Evolutionary conservation across 2,888 invertebrate species (phyloP).

Genomic region (Candidula unifasciata): DNA sequence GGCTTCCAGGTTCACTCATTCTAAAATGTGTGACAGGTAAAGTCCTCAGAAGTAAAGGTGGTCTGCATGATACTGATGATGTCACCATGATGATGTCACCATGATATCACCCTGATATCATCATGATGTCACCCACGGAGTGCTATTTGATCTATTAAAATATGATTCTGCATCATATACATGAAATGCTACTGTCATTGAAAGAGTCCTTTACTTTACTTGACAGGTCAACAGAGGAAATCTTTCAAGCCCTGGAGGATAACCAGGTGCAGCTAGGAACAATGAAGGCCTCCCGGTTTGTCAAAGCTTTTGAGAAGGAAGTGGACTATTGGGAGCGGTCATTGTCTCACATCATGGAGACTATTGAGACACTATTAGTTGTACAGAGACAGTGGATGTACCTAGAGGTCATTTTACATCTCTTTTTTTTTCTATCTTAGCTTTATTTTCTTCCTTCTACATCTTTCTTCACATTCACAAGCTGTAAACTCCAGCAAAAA

Average conservation of each 20-base stretch:
- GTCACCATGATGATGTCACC: too few relatives aligned
- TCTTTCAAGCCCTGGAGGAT: constrained; percentile 88
- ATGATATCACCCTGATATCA: too few relatives aligned
- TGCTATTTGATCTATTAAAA: too few relatives aligned
- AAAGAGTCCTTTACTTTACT: neutral
- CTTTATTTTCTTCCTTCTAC: too few relatives aligned
- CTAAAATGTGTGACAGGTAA: too few relatives aligned
- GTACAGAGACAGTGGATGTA: constrained; percentile 92
- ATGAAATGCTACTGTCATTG: too few relatives aligned
- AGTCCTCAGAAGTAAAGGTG: too few relatives aligned
- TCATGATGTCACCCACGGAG: too few relatives aligned
- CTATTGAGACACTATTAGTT: constrained; percentile 87
- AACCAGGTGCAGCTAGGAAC: constrained; percentile 89
- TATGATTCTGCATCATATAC: neutral
- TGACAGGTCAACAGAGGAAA: constrained; percentile 83
- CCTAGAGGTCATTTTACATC: constrained; percentile 81
- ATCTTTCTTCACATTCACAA: too few relatives aligned
- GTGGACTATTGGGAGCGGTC: constrained; percentile 92
- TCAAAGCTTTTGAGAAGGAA: constrained; percentile 89
- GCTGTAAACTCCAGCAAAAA: too few relatives aligned
- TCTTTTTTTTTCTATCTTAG: neutral
- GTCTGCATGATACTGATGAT: too few relatives aligned
- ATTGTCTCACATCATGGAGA: constrained; percentile 88
- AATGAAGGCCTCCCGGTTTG: constrained; percentile 89
- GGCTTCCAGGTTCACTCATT: too few relatives aligned